These are phyloP conservation scores for Gallinago solitaria DNA, from an alignment of 2,797 vertebrate genomes.

Conservation along the genomic window DNA sequence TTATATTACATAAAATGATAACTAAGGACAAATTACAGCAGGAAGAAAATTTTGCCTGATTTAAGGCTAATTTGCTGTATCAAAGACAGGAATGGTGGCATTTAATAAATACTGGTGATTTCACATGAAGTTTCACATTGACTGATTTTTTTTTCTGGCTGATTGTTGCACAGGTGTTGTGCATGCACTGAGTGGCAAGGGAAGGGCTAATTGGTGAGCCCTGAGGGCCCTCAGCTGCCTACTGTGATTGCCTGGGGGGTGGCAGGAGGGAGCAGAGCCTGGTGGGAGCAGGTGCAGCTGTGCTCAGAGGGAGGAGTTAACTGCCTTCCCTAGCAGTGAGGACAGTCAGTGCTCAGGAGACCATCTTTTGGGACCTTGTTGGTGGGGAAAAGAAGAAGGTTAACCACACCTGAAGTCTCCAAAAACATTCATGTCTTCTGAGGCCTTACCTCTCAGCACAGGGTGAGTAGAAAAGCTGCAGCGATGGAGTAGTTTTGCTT, in stretches of 20 bases:
- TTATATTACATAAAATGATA: neutral
- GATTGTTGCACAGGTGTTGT: neutral
- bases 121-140: neutral
- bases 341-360: neutral
- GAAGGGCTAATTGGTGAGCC: neutral
- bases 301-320: neutral
- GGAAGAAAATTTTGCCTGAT: neutral
- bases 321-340: neutral
- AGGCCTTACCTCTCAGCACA: neutral
- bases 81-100: neutral
- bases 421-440: neutral
- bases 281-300: no score
- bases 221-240: neutral
- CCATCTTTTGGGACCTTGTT: accelerated
- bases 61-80: neutral
- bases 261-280: neutral
- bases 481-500: neutral
- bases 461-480: neutral
- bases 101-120: neutral
- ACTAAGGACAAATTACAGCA: neutral
- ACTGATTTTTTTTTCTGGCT: neutral
- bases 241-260: neutral
- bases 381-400: neutral
- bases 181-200: neutral
- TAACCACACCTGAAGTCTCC: neutral